Evolutionary conservation across 2,113 vertebrate genomes (phyloP), one percentile per base, ranked within the genome.

Genomic region (Ameiurus melas): DNA sequence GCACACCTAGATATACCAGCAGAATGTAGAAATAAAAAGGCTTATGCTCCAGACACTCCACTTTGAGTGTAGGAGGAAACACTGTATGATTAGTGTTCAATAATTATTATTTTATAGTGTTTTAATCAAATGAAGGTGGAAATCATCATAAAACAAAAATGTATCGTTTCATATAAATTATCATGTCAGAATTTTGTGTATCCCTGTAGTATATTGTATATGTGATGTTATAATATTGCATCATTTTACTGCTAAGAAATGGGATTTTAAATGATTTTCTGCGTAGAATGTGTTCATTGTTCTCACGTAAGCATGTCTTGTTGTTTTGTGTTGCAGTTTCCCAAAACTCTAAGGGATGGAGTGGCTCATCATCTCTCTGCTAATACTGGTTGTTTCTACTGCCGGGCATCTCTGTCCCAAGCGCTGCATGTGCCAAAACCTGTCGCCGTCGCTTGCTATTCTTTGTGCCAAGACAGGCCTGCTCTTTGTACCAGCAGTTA

Each of bases 391-490:
- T 90, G 85, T 94, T 2, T 93, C 94, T 0, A 91, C 95, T 89
- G 91, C 95, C 64, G 92, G 96, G 25, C 96, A 97, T 90, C 95
- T 94, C 5, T 99, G 98, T 93, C 98, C 98, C 60, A 98, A 97
- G 47, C 95, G 97, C 2, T 99, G 98, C 91, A 97, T 96, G 93
- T 99, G 98, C 93, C 98, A 99, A 92, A 98, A 95, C 86, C 96
- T 99, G 1, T 97, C 97, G 0, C 96, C 97, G 0, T 99, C 98
- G 82, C 96, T 98, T 36, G 98, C 97, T 0, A 97, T 99, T 85
- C 96, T 99, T 33, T 99, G 98, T 85, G 96, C 98, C 1, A 98
- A 98, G 90, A 99, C 97, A 0, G 98, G 98, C 64, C 94, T 99
- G 3, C 96, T 99, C n/a, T 99, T 99, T 7, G 97, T 99, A 47